Evolutionary conservation across 2,113 vertebrate genomes (phyloP).

Genomic region (Rhadina sibilatrix): DNA sequence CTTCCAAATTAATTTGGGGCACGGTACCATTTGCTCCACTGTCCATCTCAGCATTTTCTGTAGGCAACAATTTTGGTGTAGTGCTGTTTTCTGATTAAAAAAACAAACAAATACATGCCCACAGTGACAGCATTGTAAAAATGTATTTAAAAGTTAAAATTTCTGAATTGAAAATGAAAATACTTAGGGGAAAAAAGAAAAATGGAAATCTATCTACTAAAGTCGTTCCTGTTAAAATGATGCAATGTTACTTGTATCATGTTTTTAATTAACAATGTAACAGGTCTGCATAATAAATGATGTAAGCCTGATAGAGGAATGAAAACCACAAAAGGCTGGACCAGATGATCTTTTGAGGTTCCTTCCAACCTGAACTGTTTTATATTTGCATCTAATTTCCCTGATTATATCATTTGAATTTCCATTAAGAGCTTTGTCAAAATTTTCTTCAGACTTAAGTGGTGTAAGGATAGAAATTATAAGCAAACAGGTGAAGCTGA

Average conservation of each 20-base stretch:
- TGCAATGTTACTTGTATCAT: neutral
- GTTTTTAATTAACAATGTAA: neutral
- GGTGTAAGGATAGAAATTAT: neutral
- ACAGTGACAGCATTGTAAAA: neutral
- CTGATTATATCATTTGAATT: neutral
- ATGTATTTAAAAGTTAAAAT: neutral
- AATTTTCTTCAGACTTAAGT: neutral
- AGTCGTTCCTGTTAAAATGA: neutral
- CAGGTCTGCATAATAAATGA: neutral
- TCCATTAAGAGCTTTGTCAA: neutral
- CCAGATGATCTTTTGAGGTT: neutral
- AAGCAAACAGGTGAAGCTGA: neutral
- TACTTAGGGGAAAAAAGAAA: neutral
- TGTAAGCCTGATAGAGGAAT: neutral
- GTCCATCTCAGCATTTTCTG: conserved; percentile 1
- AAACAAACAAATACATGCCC: neutral
- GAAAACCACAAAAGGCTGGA: neutral
- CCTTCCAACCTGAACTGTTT: neutral
- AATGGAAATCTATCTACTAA: neutral
- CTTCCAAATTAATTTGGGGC: conserved; percentile 48
- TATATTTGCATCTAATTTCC: neutral
- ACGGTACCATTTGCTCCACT: neutral
- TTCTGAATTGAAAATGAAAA: neutral
- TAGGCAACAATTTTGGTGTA: neutral
- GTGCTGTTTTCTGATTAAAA: neutral